Evolutionary conservation across 2,113 vertebrate genomes (phyloP), one percentile per base, ranked within the genome.

Genomic region (Procapra przewalskii): DNA sequence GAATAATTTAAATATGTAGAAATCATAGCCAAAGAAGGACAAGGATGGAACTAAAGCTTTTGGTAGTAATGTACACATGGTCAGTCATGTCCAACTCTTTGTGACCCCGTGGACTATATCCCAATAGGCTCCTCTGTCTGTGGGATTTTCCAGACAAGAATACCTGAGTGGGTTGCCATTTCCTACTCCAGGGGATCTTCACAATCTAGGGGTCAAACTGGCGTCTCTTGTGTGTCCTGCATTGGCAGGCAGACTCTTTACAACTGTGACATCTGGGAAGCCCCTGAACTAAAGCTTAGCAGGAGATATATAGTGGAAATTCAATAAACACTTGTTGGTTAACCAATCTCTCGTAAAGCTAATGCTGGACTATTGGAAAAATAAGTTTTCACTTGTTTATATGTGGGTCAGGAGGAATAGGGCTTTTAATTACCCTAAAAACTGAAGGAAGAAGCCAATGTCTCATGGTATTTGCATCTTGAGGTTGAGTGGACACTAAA

Each of bases 11-110:
- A 50, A 33, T 50, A 52, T 40, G 52, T 55, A 96, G 17, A 91
- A 90, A 97, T 79, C 79, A 54, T 40, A 96, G 59, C 14, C 62
- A 89, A 95, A 10, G 59, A 91, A 97, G 94, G 36, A 81, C 31
- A 86, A 90, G 31, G 43, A 23, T 55, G 3, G 82, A 97, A 86
- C 90, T 84, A 92, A 71, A 71, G 19, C n/a, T 40, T 71, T 40
- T 23, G 19, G 19, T 71, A 71, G n/a, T 40, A 71, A 71, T 71
- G 10, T 11, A 71, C 10, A 21, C 67, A 71, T 71, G 36, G 10
- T 71, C 19, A 12, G 67, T 71, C 67, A 40, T 40, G 5, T 40
- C 67, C 67, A 71, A 71, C 67, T 71, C 19, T 71, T 71, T 71
- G n/a, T 71, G 67, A 40, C 67, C 19, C 67, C 1, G 2, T 71